Conservation (phyloP, 1,140 invertebrate genomes). For the Arctopsyche grandis region DNA sequence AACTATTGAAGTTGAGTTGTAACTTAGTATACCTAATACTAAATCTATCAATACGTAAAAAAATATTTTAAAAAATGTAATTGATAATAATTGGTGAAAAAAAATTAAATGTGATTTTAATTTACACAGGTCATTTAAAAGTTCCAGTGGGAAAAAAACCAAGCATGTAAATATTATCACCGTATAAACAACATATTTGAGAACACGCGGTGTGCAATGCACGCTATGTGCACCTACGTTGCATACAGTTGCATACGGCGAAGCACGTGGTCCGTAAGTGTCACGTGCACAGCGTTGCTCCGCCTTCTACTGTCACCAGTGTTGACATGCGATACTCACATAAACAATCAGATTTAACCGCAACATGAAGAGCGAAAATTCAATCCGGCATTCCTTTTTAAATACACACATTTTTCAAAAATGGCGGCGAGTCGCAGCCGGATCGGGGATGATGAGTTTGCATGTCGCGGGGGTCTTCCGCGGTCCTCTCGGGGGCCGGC, state of each 20-base stretch:
- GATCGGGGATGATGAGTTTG: background rate
- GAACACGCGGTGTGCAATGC: background rate
- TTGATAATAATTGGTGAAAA: too few species aligned
- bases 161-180: too few species aligned
- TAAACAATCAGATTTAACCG: constrained; percentile 2
- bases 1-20: too few species aligned
- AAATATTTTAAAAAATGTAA: too few species aligned
- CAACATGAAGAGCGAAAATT: background rate
- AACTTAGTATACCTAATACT: too few species aligned
- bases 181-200: background rate
- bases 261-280: constrained; percentile 47
- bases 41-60: too few species aligned
- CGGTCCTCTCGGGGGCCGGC: background rate
- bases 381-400: too few species aligned
- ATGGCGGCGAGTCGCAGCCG: background rate
- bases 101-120: too few species aligned
- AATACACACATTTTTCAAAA: background rate
- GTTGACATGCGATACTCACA: constrained; percentile 31
- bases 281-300: constrained; percentile 39
- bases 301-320: constrained; percentile 38
- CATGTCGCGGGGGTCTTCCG: background rate
- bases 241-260: background rate
- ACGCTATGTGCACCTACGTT: background rate
- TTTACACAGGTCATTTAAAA: too few species aligned
- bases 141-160: too few species aligned